Base-by-base conservation (phyloP, 1,140 invertebrate genomes). In the Lepidostoma basale region DNA sequence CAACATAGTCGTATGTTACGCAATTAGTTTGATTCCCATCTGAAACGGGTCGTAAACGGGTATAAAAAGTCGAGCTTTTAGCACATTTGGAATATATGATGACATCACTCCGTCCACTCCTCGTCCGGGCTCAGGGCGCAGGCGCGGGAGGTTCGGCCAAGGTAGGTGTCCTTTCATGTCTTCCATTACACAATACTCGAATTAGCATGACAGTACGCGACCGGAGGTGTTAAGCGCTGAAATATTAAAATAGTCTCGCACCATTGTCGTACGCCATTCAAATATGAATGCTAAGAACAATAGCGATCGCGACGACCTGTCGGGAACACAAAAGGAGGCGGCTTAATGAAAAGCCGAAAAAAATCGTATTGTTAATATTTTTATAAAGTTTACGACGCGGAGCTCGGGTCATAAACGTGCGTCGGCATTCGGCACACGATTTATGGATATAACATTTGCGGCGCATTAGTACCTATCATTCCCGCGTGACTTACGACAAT, bases 281-380 rank as follows among this genome's bases (percentile, higher is more conserved):
- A 60, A 60, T 60, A 60, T 60, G 56, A 60, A 47, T 52, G 62
- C 18, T 5, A 52, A 49, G 42, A 52, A 63, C 62, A 52, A 63
- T 63, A 16, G 62, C 62, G n/a, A 6, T 49, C 26, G 62, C 40
- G 44, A 26, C 14, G 42, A 52, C 62, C 14, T 63, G 62, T 36
- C 62, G 62, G 42, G 23, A 54, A 66, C 22, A 66, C 63, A 66
- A 66, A 66, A 66, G 63, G 30, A 42, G 49, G 63, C 63, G 63
- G 63, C 63, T 30, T 40, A 39, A 56, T 14, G 18, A 49, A 66
- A 39, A 39, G 52, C 28, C 45, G 30, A 54, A 49, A 66, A 66
- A 66, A 52, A 40, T 22, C 28, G 23, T 54, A 66, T 54, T 66
- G 28, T 49, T 40, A 56, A 23, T 42, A 52, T 52, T 30, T 28